These are phyloP conservation scores for Patiria miniata DNA, from an alignment of 35 echinoderm and acorn worm genomes.

Conservation along the genomic window DNA sequence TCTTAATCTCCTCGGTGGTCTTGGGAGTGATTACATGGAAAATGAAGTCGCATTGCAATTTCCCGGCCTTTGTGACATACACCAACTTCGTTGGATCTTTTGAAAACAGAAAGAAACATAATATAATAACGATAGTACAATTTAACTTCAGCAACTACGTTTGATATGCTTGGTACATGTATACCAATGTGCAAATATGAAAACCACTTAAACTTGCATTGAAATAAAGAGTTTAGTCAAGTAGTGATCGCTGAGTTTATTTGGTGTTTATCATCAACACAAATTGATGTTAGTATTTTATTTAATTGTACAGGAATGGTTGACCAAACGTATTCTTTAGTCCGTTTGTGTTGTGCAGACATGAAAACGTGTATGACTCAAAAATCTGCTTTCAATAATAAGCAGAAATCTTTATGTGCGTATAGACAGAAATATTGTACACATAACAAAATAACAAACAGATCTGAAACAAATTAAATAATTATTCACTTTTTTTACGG, in stretches of 20 bases:
- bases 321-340: no score
- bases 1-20: background rate
- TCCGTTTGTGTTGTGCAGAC: no score
- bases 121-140: no score
- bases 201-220: background rate
- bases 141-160: no score
- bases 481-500: background rate
- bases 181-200: background rate
- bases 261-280: background rate
- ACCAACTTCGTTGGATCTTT: background rate
- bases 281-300: background rate
- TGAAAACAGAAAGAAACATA: background rate
- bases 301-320: no score
- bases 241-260: background rate
- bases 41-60: conserved; percentile 43
- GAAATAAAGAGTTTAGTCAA: background rate
- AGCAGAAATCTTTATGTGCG: no score
- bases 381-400: no score
- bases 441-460: background rate
- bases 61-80: conserved; percentile 33
- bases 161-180: background rate
- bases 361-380: no score
- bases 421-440: no score
- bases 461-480: background rate
- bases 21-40: conserved; percentile 31